phyloP scores from a whole-genome alignment of 2,113 vertebrate genomes.

The Oostethus manadensis region DNA sequence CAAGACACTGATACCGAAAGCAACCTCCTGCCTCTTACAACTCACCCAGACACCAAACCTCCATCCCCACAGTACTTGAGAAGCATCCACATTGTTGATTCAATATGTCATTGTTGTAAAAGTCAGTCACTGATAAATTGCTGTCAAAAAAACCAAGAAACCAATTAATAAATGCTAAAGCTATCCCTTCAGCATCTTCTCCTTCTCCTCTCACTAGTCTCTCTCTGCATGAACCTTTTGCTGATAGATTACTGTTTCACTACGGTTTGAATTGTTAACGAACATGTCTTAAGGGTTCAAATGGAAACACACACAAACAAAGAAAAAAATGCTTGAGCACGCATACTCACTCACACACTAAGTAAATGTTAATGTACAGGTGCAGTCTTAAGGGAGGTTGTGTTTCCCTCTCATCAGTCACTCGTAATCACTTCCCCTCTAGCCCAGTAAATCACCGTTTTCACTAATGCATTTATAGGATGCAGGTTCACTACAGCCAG shows the following conservation, averaged over 20 bases:
- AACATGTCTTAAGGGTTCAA: slow-evolving; percentile 43
- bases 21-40: too few relatives aligned
- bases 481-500: slow-evolving; percentile 57
- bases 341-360: slow-evolving; percentile 26
- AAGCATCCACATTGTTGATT: slow-evolving; percentile 27
- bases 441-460: slow-evolving; percentile 56
- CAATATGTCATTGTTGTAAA: slow-evolving; percentile 23
- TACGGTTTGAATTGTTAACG: slow-evolving; percentile 55
- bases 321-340: slow-evolving; percentile 19
- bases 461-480: slow-evolving; percentile 63
- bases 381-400: slow-evolving; percentile 57
- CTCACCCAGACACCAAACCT: too few relatives aligned
- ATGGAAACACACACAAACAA: slow-evolving; percentile 24
- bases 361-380: slow-evolving; percentile 56
- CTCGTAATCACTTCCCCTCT: slow-evolving; percentile 66
- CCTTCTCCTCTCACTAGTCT: slow-evolving; percentile 38
- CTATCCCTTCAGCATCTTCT: slow-evolving; percentile 45
- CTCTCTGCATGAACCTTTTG: slow-evolving; percentile 55
- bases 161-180: slow-evolving; percentile 38
- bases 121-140: slow-evolving; percentile 17
- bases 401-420: slow-evolving; percentile 64
- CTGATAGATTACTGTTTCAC: slow-evolving; percentile 47
- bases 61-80: too few relatives aligned
- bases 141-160: slow-evolving; percentile 19
- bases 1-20: slow-evolving; percentile 49